Conservation (phyloP, 2,113 vertebrate species). For the Tachuris rubrigastra region DNA sequence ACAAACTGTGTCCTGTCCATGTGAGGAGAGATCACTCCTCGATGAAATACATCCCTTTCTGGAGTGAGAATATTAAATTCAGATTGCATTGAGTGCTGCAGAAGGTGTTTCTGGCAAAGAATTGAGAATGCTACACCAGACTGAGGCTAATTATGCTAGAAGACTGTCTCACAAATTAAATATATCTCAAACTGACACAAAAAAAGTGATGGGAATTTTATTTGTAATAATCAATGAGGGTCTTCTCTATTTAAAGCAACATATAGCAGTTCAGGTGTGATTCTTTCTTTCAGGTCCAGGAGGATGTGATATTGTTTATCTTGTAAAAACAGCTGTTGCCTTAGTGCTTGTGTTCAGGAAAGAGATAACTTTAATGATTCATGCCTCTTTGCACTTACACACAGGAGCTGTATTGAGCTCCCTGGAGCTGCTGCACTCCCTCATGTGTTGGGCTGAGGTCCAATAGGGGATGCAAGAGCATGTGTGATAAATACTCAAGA, state of each 20-base stretch:
- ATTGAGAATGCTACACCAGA: not conserved
- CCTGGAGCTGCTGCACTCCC: not conserved
- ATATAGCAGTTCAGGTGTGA: not conserved
- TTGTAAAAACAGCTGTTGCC: not conserved
- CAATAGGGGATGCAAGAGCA: not conserved
- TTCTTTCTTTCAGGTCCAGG: not conserved
- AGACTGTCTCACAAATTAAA: not conserved
- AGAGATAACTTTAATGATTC: not conserved
- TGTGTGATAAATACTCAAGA: not conserved
- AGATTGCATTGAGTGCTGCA: not conserved
- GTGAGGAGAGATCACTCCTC: not conserved
- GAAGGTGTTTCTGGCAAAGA: not conserved
- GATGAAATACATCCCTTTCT: not conserved
- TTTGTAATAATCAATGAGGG: not conserved
- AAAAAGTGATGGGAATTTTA: not conserved
- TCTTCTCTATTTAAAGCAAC: not conserved
- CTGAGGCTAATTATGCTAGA: not conserved
- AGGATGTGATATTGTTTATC: conserved; percentile 7
- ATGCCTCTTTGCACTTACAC: not conserved
- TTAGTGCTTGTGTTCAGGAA: conserved; percentile 9
- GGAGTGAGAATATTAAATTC: not conserved
- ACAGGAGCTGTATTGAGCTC: not conserved
- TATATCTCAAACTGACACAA: not conserved
- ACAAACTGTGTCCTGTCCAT: not conserved
- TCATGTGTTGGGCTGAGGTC: not conserved